Evolutionary conservation across 2,888 invertebrate genomes (phyloP).

Genomic region (Augochlorella aurata): DNA sequence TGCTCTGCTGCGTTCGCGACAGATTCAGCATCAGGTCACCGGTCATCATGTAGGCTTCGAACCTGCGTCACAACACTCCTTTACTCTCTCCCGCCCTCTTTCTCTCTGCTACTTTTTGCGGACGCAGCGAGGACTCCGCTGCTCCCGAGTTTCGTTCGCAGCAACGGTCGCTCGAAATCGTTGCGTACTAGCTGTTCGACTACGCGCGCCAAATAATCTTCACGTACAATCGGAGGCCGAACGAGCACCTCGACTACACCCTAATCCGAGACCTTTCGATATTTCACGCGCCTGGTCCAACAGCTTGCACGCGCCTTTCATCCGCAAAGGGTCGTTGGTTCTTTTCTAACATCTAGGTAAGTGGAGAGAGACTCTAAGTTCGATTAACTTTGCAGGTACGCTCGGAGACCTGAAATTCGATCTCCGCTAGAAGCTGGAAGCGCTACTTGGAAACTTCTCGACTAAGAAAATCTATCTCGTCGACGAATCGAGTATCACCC

Average conservation of each 20-base stretch:
- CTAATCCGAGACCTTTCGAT: too few species aligned
- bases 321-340: too few species aligned
- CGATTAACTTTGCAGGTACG: not conserved
- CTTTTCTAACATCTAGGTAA: not conserved
- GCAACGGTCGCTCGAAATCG: not conserved
- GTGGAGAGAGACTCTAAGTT: not conserved
- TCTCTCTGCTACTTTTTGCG: too few species aligned
- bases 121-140: not conserved
- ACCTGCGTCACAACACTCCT: constrained; percentile 83
- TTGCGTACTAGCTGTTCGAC: not conserved
- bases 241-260: too few species aligned
- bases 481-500: not conserved
- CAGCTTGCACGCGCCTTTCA: too few species aligned
- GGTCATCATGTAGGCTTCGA: constrained; percentile 98
- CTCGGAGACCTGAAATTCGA: not conserved
- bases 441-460: not conserved
- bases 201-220: not conserved
- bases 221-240: too few species aligned
- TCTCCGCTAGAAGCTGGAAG: not conserved
- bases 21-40: constrained; percentile 97
- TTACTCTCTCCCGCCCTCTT: not conserved
- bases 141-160: not conserved
- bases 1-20: constrained; percentile 90
- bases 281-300: too few species aligned
- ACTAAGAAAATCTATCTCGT: not conserved